A percentile compares a stretch with the other conserved stretches of the same genome.
Conservation (phyloP, 1,140 invertebrate species). For the Drosophila parabipectinata region DNA sequence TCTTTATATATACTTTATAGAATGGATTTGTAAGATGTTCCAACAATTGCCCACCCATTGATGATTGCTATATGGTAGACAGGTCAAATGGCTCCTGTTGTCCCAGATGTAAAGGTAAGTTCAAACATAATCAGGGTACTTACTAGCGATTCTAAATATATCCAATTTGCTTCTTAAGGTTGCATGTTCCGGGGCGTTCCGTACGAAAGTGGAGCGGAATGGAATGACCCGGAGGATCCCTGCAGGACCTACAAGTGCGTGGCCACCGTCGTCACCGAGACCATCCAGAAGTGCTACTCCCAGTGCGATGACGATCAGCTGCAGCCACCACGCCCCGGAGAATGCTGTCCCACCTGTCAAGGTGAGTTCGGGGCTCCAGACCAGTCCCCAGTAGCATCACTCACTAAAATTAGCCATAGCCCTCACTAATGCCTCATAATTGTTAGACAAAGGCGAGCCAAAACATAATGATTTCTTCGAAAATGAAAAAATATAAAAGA, state of each 20-base stretch:
- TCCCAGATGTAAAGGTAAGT: constrained; percentile 88
- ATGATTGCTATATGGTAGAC: constrained; percentile 88
- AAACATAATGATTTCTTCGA: constrained; percentile 1
- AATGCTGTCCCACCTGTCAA: constrained; percentile 93
- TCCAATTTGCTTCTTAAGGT: constrained; percentile 84
- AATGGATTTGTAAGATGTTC: constrained; percentile 90
- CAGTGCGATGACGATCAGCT: constrained; percentile 89
- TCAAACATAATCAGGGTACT: too few species aligned
- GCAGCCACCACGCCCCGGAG: constrained; percentile 88
- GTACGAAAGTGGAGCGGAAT: constrained; percentile 90
- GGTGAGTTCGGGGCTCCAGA: constrained; percentile 84
- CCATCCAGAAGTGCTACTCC: constrained; percentile 90
- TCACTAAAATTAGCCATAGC: constrained; percentile 69
- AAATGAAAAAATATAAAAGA: constrained; percentile 4
- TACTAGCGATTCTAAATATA: too few species aligned
- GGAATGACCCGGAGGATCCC: constrained; percentile 89
- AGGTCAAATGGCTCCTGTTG: constrained; percentile 87
- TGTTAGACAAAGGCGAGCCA: constrained; percentile 46
- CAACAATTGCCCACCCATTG: constrained; percentile 87
- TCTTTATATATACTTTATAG: constrained; percentile 84
- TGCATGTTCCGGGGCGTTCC: constrained; percentile 90
- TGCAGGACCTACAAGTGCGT: constrained; percentile 90
- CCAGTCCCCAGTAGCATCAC: constrained; percentile 50
- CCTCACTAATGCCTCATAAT: constrained; percentile 65
- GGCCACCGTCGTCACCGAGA: constrained; percentile 93